Evolutionary conservation across 2,888 invertebrate genomes (phyloP), one percentile per base, ranked within the genome.

Genomic region (Dione vanillae): DNA sequence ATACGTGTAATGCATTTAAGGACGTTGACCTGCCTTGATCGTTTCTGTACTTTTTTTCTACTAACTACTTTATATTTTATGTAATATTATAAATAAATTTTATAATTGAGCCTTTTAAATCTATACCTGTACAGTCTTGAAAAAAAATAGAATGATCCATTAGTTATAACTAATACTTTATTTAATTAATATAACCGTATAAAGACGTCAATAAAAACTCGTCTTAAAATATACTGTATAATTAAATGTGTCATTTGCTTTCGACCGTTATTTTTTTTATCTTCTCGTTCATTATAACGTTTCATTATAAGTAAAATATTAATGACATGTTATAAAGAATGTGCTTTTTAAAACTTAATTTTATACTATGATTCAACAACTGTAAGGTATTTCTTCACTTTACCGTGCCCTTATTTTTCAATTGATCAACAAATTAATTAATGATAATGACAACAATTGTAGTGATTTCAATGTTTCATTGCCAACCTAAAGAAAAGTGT

Each of bases 11-110:
- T 52, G 45, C 51, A 49, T 43, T 43, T 16, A 52, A 62, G 68
- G 61, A 45, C 68, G n/a, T 62, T 62, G 68, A 62, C 68, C 52
- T 49, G 19, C 11, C 47, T 14, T 52, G 68, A 49, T 47, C 47
- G 35, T 45, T 67, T 19, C 45, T 27, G 52, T 62, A 37, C 52
- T 20, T 43, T 68, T 68, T 68, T 62, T n/a, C n/a, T n/a, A n/a
- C n/a, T n/a, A n/a, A n/a, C n/a, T n/a, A n/a, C n/a, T n/a, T n/a
- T n/a, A n/a, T n/a, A n/a, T n/a, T n/a, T n/a, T n/a, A n/a, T n/a
- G n/a, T n/a, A n/a, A n/a, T n/a, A 59, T 27, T 20, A 5, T 14
- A 20, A 37, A 56, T 35, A 1, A 37, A 16, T n/a, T 37, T 37
- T 16, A 10, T 56, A 0, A 16, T 9, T 35, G 7, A 54, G 8